Evolutionary conservation across 1,140 invertebrate species (phyloP).

Genomic region (Ips nitidus): DNA sequence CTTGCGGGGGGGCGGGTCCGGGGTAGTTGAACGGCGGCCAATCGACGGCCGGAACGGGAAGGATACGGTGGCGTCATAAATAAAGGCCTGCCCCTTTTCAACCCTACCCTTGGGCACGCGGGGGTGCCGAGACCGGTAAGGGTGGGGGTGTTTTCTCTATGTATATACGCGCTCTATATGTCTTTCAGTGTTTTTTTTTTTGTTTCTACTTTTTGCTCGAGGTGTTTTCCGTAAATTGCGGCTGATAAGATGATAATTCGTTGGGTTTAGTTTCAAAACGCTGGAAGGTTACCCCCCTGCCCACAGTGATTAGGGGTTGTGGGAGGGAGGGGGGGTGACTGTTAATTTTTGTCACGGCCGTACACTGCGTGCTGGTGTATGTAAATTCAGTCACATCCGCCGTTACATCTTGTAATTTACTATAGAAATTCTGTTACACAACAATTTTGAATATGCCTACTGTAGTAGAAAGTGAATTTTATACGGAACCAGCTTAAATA

Average conservation of each 20-base stretch:
- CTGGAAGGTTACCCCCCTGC: too few species aligned
- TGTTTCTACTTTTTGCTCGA: neutral
- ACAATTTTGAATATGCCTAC: too few species aligned
- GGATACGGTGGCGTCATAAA: conserved; percentile 31
- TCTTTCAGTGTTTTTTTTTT: conserved; percentile 5
- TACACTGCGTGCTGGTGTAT: too few species aligned
- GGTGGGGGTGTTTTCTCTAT: neutral
- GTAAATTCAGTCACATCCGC: too few species aligned
- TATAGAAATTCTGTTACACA: too few species aligned
- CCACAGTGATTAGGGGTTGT: too few species aligned
- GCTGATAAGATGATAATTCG: conserved; percentile 7
- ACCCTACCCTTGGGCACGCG: neutral
- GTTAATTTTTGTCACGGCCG: too few species aligned
- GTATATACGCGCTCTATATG: neutral
- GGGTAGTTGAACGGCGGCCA: conserved; percentile 41
- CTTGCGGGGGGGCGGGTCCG: conserved; percentile 37
- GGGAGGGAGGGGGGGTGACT: too few species aligned
- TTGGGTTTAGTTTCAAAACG: neutral
- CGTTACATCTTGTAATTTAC: too few species aligned
- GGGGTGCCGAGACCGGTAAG: neutral
- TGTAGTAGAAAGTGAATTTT: too few species aligned
- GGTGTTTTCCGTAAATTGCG: conserved; percentile 10
- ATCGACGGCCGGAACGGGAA: conserved; percentile 29
- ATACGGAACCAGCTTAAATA: too few species aligned
- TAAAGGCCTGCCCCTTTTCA: conserved; percentile 15